A percentile compares a stretch with the other conserved stretches of the same genome.
phyloP scores from a whole-genome alignment of 2,888 invertebrate genomes.

The Elysia crispata region DNA sequence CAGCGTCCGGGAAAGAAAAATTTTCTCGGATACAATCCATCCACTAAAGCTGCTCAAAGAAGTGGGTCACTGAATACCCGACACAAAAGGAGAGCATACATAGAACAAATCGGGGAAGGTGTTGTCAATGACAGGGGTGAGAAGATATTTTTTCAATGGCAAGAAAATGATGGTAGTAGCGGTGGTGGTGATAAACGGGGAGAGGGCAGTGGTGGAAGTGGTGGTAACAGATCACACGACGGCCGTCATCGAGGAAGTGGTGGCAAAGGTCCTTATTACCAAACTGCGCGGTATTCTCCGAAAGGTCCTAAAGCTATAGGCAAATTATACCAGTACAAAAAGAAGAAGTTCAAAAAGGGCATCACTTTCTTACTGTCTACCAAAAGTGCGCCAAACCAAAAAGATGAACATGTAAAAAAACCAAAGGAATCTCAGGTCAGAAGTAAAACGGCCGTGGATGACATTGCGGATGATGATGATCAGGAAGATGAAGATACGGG shows the following conservation, averaged over 20 bases:
- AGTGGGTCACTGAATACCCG: background rate
- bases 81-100: background rate
- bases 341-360: background rate
- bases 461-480: background rate
- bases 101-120: slow-evolving; percentile 12
- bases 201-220: too few species aligned
- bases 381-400: slow-evolving; percentile 31
- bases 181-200: background rate
- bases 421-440: background rate
- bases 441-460: background rate
- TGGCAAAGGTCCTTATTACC: background rate
- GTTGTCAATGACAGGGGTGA: slow-evolving; percentile 20
- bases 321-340: slow-evolving; percentile 34
- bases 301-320: slow-evolving; percentile 7
- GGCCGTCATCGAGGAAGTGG: background rate
- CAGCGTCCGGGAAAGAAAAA: too few species aligned
- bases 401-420: background rate
- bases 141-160: slow-evolving; percentile 38
- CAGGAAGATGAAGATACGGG: background rate
- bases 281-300: background rate
- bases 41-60: too few species aligned
- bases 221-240: too few species aligned
- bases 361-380: background rate
- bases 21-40: too few species aligned
- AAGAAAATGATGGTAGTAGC: background rate